Percentiles rank a stretch among this genome's conserved stretches.
Conservation (phyloP, 2,113 vertebrate genomes). For the Onychorhynchus coronatus region DNA sequence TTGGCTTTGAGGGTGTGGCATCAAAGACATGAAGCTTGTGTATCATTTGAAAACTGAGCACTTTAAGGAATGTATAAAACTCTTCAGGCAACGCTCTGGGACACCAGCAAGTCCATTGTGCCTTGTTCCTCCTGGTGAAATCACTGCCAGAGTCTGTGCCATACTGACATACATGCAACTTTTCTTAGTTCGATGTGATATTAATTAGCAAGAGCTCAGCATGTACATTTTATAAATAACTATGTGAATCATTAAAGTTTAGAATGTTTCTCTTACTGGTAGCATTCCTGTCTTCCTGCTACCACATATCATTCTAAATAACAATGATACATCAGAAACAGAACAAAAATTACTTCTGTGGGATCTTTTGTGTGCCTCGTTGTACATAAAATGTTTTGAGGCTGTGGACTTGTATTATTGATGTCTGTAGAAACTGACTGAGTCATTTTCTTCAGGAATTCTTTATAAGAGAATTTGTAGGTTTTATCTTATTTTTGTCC, state of each 20-base stretch:
- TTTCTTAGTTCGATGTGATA: neutral
- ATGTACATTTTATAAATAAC: neutral
- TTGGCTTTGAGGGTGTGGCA: neutral
- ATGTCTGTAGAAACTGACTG: neutral
- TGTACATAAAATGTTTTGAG: neutral
- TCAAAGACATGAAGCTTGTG: neutral
- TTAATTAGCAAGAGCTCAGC: neutral
- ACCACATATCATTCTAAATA: neutral
- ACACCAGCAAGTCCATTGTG: neutral
- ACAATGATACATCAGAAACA: neutral
- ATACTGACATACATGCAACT: neutral
- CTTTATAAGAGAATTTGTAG: neutral
- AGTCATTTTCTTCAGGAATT: neutral
- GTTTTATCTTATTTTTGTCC: neutral
- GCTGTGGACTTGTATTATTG: neutral
- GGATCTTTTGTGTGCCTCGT: neutral
- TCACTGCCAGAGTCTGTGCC: neutral
- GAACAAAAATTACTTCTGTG: neutral
- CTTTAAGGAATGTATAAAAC: neutral
- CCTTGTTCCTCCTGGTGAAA: neutral
- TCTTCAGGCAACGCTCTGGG: neutral
- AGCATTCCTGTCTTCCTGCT: neutral
- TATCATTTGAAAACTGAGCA: neutral
- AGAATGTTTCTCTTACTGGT: neutral
- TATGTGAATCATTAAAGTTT: neutral